Evolutionary conservation across 2,888 invertebrate species (phyloP).

Genomic region (Norana najaformis): DNA sequence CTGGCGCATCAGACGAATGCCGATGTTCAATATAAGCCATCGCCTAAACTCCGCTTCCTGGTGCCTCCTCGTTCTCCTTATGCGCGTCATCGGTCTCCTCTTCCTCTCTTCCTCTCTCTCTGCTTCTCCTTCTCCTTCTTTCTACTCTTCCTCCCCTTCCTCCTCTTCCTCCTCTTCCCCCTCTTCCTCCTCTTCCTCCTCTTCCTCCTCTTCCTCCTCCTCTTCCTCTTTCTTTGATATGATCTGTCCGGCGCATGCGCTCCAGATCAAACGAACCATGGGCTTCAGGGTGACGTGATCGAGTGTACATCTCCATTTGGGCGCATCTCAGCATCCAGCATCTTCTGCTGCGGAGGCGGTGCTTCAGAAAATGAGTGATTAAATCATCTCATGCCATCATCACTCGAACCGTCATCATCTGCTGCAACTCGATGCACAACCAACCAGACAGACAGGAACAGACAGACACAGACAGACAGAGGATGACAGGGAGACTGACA

Average conservation of each 20-base stretch:
- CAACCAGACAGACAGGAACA: background rate
- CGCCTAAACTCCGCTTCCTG: background rate
- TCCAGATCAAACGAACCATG: background rate
- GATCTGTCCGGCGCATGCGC: background rate
- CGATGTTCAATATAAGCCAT: background rate
- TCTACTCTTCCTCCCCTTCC: background rate
- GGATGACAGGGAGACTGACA: background rate
- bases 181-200: background rate
- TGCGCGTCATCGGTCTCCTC: background rate
- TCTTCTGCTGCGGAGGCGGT: background rate
- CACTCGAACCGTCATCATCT: too few relatives aligned
- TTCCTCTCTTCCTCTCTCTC: background rate
- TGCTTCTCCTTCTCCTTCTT: background rate
- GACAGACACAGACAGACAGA: too few relatives aligned
- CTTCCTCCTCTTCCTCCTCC: background rate
- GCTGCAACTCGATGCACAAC: too few relatives aligned
- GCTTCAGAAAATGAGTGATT: too few relatives aligned
- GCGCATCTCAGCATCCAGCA: background rate
- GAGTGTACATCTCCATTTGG: too few relatives aligned
- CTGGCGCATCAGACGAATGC: background rate
- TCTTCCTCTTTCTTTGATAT: background rate
- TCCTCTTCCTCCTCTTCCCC: background rate
- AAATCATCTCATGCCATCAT: too few relatives aligned
- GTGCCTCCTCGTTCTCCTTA: background rate
- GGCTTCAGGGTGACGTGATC: background rate